Conservation (phyloP, 2,797 vertebrate species). For the Danio choprae region DNA sequence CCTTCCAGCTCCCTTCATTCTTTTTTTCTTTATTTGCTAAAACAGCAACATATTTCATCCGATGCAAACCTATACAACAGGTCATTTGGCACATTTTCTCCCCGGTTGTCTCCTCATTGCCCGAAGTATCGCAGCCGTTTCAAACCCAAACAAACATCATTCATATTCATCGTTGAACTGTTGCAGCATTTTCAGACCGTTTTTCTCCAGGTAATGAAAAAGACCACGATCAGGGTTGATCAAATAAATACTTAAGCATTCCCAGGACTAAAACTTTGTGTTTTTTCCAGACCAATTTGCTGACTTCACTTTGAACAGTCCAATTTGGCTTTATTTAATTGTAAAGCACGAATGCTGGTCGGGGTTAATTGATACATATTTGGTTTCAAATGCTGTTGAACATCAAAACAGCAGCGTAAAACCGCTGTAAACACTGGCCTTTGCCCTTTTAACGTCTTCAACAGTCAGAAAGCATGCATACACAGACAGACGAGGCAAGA, state of each 20-base stretch:
- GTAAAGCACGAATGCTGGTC: not conserved
- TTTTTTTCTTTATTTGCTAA: slow-evolving; percentile 65
- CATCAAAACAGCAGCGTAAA: slow-evolving; percentile 69
- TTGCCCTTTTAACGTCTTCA: slow-evolving; percentile 59
- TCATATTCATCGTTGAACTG: slow-evolving; percentile 33
- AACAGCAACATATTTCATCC: slow-evolving; percentile 76
- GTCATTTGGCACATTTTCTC: slow-evolving; percentile 81
- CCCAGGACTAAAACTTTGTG: not conserved
- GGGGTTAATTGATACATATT: slow-evolving; percentile 37
- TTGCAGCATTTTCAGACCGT: slow-evolving; percentile 16
- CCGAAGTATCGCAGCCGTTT: slow-evolving; percentile 67
- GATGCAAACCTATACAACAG: slow-evolving; percentile 72
- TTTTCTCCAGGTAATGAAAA: slow-evolving; percentile 18
- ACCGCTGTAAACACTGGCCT: slow-evolving; percentile 72
- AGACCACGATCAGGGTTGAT: slow-evolving; percentile 30
- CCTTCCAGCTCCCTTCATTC: slow-evolving; percentile 45
- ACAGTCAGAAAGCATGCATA: slow-evolving; percentile 78
- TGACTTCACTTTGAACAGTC: not conserved
- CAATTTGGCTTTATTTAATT: not conserved
- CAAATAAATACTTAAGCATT: slow-evolving; percentile 20
- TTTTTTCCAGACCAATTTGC: not conserved
- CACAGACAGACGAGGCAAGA: slow-evolving; percentile 70
- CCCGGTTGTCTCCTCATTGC: slow-evolving; percentile 62
- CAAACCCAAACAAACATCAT: slow-evolving; percentile 61
- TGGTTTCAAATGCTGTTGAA: slow-evolving; percentile 65